Base-by-base conservation (phyloP, 2,113 vertebrate species). In the Channa maculata region DNA sequence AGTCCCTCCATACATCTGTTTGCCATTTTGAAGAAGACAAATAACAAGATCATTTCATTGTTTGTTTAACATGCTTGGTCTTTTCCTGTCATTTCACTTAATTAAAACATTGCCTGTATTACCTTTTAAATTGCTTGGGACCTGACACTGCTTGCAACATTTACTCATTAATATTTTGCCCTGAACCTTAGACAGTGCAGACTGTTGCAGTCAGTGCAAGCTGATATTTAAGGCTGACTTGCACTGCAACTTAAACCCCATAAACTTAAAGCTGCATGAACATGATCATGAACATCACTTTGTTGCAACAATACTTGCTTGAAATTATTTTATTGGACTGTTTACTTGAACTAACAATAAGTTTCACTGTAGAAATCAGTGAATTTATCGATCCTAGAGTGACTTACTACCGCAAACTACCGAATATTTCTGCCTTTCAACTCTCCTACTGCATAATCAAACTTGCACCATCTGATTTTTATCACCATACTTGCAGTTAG, bases 381-480 rank as follows among this genome's bases (percentile, higher is more conserved):
- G 41, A 7, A 54, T n/a, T n/a, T 49, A 51, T 57, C n/a, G 3
- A 37, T 49, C 48, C 3, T 41, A 6, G 1, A 5, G 2, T 0
- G 1, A 11, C 8, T n/a, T 38, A 37, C 15, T 41, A 24, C 12
- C 63, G 62, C 44, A 33, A 38, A 48, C 46, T 45, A 6, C 8
- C 4, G 6, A 34, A 46, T 5, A 9, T 53, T 65, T 63, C 38
- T 46, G 46, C 43, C 5, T 12, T 37, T 2, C 46, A 62, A 5
- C 44, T 38, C 8, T 14, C 15, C 49, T 53, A 33, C 36, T 33
- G 9, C 34, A 76, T 24, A 53, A 74, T 70, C 45, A 62, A 24
- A 38, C 7, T 0, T 4, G n/a, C 33, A 3, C 50, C 11, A 34
- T 63, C n/a, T 62, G 54, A 59, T 75, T 48, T 71, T 54, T 53